phyloP scores from a whole-genome alignment of 2,888 invertebrate species.

The Drosophila prolongata region DNA sequence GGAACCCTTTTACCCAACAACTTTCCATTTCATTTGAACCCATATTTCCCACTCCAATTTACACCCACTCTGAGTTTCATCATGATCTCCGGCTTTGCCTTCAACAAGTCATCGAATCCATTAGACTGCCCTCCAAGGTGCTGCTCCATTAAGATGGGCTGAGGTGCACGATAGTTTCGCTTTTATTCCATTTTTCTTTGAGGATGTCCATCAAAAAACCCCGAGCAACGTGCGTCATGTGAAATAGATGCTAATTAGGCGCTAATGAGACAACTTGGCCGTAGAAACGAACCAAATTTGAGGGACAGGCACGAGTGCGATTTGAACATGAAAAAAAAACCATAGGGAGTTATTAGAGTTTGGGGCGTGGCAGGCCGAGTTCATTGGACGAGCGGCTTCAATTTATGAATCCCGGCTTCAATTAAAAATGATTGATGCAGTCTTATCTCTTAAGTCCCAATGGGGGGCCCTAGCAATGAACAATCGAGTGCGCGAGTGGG shows the following conservation, averaged over 20 bases:
- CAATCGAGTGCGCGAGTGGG: constrained; percentile 36
- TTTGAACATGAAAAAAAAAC: background rate
- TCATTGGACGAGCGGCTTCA: constrained; percentile 50
- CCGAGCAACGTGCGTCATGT: constrained; percentile 44
- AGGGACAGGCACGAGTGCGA: constrained; percentile 9
- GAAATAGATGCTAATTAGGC: constrained; percentile 70
- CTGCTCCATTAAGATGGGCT: constrained; percentile 24
- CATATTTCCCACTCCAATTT: background rate
- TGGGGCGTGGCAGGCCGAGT: constrained; percentile 35
- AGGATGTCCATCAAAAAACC: constrained; percentile 45
- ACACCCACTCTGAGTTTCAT: constrained; percentile 2
- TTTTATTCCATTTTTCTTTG: constrained; percentile 14
- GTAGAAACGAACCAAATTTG: constrained; percentile 29
- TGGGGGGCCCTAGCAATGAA: constrained; percentile 58
- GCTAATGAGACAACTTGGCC: constrained; percentile 60
- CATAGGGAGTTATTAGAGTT: constrained; percentile 4
- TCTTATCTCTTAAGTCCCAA: constrained; percentile 37
- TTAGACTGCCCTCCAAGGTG: constrained; percentile 33
- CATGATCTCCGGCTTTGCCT: background rate
- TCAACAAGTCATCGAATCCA: background rate
- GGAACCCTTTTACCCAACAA: background rate
- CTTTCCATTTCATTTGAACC: constrained; percentile 1
- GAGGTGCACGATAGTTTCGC: constrained; percentile 20
- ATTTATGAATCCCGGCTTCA: constrained; percentile 53
- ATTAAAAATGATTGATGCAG: constrained; percentile 75